Percentiles rank a stretch among this genome's conserved stretches.
phyloP scores from a whole-genome alignment of 2,113 vertebrate species.

The Mesocricetus auratus region DNA sequence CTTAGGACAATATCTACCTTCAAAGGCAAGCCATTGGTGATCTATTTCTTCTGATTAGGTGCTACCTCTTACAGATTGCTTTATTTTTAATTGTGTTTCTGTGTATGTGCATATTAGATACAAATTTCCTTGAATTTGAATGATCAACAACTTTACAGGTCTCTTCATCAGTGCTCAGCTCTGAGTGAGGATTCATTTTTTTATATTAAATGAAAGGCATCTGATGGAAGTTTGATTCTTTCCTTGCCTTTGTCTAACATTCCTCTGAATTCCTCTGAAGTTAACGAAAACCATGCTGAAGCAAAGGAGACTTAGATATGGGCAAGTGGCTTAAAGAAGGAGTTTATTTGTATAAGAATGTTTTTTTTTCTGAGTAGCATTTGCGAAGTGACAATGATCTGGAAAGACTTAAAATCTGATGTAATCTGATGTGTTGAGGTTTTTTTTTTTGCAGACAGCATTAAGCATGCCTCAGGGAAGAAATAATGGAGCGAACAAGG shows the following conservation, averaged over 20 bases:
- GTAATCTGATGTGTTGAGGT: constrained; percentile 60
- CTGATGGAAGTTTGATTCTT: background rate
- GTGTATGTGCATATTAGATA: background rate
- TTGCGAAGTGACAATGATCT: constrained; percentile 56
- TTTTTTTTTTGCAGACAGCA: constrained; percentile 66
- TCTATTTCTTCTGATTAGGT: background rate
- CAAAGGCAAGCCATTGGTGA: background rate
- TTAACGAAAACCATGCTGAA: background rate
- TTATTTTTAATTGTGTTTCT: background rate
- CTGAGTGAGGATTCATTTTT: background rate
- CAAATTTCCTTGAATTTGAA: background rate
- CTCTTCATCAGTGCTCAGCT: background rate
- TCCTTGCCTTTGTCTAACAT: background rate
- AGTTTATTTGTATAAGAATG: constrained; percentile 34
- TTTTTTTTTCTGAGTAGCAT: background rate
- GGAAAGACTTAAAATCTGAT: constrained; percentile 71
- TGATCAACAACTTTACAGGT: background rate
- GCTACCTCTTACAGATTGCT: background rate
- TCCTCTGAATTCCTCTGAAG: background rate
- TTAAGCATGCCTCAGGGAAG: constrained; percentile 63
- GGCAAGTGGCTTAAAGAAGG: constrained; percentile 28
- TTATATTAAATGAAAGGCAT: background rate
- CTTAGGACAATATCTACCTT: background rate
- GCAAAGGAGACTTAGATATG: background rate
- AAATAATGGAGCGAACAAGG: constrained; percentile 57